Evolutionary conservation across 2,113 vertebrate genomes (phyloP).

Genomic region (Bothrops jararaca): DNA sequence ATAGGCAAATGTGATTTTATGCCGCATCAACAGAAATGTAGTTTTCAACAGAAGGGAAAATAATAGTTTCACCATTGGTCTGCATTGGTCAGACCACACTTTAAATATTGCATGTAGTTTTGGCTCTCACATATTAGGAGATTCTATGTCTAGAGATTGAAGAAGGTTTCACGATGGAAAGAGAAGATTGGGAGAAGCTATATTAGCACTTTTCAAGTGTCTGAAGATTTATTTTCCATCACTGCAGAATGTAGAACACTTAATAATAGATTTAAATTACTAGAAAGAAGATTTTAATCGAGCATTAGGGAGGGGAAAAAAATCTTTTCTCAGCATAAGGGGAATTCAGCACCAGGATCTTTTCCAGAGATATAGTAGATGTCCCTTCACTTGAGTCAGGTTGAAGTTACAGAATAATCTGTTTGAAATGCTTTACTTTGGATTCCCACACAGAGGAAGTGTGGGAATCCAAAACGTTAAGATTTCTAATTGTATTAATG

Average conservation of each 20-base stretch:
- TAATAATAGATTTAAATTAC: neutral
- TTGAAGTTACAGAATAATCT: neutral
- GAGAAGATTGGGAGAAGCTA: neutral
- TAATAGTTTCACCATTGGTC: neutral
- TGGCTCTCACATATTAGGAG: neutral
- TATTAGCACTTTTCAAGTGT: neutral
- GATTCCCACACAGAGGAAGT: neutral
- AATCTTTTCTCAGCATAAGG: neutral
- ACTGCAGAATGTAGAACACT: neutral
- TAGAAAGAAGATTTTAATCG: neutral
- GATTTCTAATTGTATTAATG: neutral
- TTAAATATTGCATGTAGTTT: neutral
- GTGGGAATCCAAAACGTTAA: neutral
- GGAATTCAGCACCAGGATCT: neutral
- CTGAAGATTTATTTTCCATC: neutral
- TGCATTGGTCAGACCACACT: neutral
- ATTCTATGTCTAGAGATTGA: neutral
- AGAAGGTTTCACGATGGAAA: neutral
- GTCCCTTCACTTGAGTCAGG: neutral
- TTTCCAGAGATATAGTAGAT: neutral
- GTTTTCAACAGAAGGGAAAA: neutral
- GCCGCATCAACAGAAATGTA: neutral
- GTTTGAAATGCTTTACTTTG: neutral
- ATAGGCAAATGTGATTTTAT: neutral
- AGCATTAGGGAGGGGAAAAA: neutral